Conservation (phyloP, 2,797 vertebrate genomes). For the Semotilus atromaculatus region DNA sequence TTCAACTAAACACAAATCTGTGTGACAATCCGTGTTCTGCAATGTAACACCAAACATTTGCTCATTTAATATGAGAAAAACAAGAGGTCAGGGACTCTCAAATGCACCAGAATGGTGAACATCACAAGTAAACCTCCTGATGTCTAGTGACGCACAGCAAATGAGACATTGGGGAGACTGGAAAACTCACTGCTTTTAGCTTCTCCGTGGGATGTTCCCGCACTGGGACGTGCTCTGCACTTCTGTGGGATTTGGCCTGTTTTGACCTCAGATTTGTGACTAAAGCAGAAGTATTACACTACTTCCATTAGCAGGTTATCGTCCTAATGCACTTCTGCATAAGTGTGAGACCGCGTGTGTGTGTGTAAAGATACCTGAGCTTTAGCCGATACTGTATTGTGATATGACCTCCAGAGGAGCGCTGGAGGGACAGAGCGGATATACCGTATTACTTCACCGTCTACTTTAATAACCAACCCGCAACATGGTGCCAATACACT, state of each 20-base stretch:
- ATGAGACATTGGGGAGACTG: slow-evolving; percentile 29
- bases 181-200: background rate
- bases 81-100: slow-evolving; percentile 26
- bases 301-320: slow-evolving; percentile 1
- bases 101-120: slow-evolving; percentile 7
- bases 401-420: slow-evolving; percentile 45
- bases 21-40: background rate
- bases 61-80: slow-evolving; percentile 21
- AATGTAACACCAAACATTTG: slow-evolving; percentile 11
- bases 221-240: background rate
- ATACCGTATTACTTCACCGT: slow-evolving; percentile 1
- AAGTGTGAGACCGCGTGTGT: slow-evolving; percentile 10
- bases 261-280: background rate
- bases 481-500: background rate
- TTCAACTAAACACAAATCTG: background rate
- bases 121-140: slow-evolving; percentile 26
- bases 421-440: slow-evolving; percentile 29
- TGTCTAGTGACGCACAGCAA: slow-evolving; percentile 27
- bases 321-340: slow-evolving; percentile 20
- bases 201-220: background rate
- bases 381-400: slow-evolving; percentile 43
- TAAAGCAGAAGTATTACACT: background rate
- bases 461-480: background rate
- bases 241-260: background rate
- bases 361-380: slow-evolving; percentile 38